A percentile compares a stretch with the other conserved stretches of the same genome.
phyloP scores from a whole-genome alignment of 2,888 invertebrate species.

The Panopea generosa region DNA sequence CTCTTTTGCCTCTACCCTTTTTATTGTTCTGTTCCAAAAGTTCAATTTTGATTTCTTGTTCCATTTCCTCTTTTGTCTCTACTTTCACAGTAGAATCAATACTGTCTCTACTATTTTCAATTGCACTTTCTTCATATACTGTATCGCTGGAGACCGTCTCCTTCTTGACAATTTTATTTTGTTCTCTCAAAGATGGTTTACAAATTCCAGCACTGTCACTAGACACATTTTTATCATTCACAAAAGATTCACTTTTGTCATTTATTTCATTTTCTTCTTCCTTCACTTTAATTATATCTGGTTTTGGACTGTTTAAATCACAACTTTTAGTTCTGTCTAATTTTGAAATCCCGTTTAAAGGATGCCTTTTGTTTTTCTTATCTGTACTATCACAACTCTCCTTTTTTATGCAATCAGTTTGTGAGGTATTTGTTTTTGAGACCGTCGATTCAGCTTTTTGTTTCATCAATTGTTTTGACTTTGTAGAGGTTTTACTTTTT shows the following conservation, averaged over 20 bases:
- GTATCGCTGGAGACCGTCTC: neutral
- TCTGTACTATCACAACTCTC: neutral
- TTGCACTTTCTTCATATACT: conserved; percentile 2
- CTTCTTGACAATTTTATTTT: neutral
- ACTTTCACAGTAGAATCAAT: neutral
- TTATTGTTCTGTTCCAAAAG: neutral
- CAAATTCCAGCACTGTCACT: too few species aligned
- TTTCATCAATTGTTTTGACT: neutral
- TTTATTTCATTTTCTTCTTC: too few species aligned
- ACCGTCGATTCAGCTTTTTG: neutral
- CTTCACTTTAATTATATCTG: too few species aligned
- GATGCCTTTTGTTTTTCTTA: neutral
- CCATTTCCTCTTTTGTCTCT: neutral
- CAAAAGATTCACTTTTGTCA: too few species aligned
- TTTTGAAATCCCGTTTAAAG: neutral
- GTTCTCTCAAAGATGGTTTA: too few species aligned
- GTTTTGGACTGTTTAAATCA: too few species aligned
- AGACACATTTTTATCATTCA: too few species aligned
- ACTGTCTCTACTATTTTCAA: neutral
- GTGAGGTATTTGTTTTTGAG: neutral
- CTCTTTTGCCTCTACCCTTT: neutral
- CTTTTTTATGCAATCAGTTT: neutral
- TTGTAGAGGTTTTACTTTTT: conserved; percentile 4
- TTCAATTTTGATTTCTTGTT: neutral
- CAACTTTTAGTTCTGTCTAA: neutral